A percentile compares a stretch with the other conserved stretches of the same genome.
Conservation (phyloP, 2,113 vertebrate species). For the Gila orcuttii region DNA sequence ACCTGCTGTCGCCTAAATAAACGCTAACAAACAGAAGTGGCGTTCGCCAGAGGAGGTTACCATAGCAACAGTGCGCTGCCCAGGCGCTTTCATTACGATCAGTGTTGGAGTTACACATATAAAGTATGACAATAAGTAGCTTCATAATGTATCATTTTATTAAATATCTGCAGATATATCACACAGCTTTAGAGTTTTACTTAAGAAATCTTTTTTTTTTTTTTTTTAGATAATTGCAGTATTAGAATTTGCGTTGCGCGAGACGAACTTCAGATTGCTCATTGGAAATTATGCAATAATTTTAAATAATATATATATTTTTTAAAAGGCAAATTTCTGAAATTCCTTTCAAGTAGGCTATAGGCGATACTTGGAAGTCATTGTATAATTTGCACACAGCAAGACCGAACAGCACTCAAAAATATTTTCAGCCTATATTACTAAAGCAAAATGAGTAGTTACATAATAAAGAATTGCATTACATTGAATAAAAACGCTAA, state of each 20-base stretch:
- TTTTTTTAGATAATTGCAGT: not conserved
- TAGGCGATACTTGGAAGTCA: not conserved
- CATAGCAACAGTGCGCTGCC: not conserved
- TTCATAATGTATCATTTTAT: not conserved
- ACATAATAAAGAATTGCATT: not conserved
- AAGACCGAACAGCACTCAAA: not conserved
- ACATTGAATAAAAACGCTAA: not conserved
- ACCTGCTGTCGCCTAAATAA: not conserved
- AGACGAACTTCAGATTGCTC: not conserved
- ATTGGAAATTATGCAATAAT: not conserved
- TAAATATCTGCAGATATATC: too few species aligned
- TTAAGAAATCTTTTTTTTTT: not conserved
- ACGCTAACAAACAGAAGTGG: not conserved
- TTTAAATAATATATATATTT: not conserved
- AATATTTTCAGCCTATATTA: not conserved
- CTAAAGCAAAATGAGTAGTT: not conserved
- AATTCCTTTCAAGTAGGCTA: not conserved
- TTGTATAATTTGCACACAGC: too few species aligned
- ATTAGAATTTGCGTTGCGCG: not conserved
- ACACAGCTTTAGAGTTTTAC: not conserved
- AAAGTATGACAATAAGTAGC: not conserved
- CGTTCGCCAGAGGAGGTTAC: not conserved
- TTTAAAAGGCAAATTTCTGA: too few species aligned
- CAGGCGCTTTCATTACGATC: not conserved
- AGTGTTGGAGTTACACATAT: not conserved